These are phyloP conservation scores for Tarsius wallacei DNA, from an alignment of 2,797 vertebrate species.

Conservation along the genomic window DNA sequence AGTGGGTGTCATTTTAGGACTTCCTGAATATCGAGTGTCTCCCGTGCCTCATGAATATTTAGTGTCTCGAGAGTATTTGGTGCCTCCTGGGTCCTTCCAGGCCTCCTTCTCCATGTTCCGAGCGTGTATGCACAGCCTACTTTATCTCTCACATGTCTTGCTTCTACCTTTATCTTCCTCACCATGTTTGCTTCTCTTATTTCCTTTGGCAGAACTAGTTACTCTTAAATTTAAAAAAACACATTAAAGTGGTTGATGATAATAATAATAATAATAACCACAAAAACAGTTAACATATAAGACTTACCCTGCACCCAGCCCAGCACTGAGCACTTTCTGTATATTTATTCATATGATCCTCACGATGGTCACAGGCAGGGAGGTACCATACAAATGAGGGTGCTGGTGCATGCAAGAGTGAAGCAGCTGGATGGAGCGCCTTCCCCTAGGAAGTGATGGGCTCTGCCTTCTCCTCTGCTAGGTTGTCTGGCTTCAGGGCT, in stretches of 20 bases:
- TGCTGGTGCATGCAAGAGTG: background rate
- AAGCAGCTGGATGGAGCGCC: background rate
- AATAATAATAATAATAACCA: background rate
- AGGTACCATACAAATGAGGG: background rate
- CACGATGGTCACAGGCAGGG: background rate
- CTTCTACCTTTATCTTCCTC: background rate
- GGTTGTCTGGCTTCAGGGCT: background rate
- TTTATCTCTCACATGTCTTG: background rate
- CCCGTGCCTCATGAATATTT: background rate
- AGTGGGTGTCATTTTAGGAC: background rate
- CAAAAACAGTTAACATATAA: background rate
- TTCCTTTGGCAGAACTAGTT: constrained; percentile 17
- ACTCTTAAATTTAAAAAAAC: constrained; percentile 27
- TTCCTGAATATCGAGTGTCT: background rate
- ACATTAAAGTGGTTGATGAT: background rate
- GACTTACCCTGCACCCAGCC: background rate
- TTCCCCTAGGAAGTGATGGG: background rate
- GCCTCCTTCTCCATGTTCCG: background rate
- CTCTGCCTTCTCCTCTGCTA: background rate
- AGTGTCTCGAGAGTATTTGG: background rate
- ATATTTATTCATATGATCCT: background rate
- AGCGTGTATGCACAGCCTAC: background rate
- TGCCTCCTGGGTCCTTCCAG: background rate
- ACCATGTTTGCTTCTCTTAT: background rate
- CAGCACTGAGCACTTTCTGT: background rate